A percentile compares a stretch with the other conserved stretches of the same genome.
Conservation (phyloP, 2,888 invertebrate genomes). For the Melitaea athalia region DNA sequence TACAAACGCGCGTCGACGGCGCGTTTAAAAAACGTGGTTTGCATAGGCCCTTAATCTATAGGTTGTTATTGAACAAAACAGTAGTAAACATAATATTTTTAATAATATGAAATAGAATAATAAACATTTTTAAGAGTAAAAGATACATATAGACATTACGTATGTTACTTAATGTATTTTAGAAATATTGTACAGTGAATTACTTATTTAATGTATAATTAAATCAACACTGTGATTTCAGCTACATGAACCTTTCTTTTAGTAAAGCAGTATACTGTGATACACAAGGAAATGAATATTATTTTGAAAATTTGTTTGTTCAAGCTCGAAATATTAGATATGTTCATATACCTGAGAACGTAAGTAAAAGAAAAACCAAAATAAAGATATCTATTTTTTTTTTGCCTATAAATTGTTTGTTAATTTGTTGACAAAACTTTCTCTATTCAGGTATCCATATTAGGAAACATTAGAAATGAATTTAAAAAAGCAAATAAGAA, state of each 20-base stretch:
- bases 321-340: constrained; percentile 85
- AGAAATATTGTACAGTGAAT: no score
- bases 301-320: constrained; percentile 84
- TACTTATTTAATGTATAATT: no score
- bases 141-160: no score
- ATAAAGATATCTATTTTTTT: neutral
- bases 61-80: no score
- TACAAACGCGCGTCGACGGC: no score
- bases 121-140: no score
- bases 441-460: constrained; percentile 73
- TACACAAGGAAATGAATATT: constrained; percentile 81
- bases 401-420: neutral
- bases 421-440: constrained; percentile 24
- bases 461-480: constrained; percentile 75
- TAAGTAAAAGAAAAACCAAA: constrained; percentile 50
- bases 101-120: no score
- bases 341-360: constrained; percentile 84
- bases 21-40: no score
- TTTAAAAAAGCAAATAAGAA: constrained; percentile 53
- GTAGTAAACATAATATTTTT: no score
- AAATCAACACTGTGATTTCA: constrained; percentile 52
- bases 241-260: constrained; percentile 86
- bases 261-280: constrained; percentile 84
- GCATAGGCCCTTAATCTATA: no score
- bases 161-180: no score